phyloP scores from a whole-genome alignment of 2,888 invertebrate species.

The Tuberolachnus salignus region DNA sequence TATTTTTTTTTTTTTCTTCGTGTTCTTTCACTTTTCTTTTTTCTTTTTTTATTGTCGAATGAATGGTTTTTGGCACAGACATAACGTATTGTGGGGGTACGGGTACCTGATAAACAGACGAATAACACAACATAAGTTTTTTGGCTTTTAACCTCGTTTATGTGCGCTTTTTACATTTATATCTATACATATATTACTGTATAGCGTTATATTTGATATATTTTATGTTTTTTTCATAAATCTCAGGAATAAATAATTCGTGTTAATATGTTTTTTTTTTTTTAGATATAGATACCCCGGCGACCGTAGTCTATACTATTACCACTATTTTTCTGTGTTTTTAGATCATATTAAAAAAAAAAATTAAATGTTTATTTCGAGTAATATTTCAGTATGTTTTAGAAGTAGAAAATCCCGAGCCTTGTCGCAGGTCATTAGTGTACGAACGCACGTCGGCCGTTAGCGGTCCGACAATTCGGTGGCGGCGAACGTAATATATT shows the following conservation, averaged over 20 bases:
- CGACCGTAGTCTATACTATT: no score
- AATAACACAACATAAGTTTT: slow-evolving; percentile 31
- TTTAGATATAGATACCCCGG: no score
- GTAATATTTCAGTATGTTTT: no score
- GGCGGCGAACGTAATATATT: not conserved
- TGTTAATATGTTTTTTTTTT: not conserved
- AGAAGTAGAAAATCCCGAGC: no score
- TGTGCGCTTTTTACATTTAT: no score
- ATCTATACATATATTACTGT: no score
- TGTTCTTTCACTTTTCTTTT: not conserved
- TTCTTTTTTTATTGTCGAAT: slow-evolving; percentile 8
- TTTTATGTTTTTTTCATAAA: no score
- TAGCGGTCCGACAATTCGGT: not conserved
- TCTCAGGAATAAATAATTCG: no score
- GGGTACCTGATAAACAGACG: slow-evolving; percentile 36
- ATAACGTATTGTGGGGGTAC: not conserved
- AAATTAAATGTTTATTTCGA: no score
- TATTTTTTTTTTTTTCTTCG: not conserved
- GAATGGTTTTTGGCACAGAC: slow-evolving; percentile 40
- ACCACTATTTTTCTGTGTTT: not conserved
- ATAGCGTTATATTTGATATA: no score
- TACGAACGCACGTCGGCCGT: not conserved
- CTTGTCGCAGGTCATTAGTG: not conserved
- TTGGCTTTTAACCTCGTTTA: slow-evolving; percentile 46
- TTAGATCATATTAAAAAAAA: no score